Evolutionary conservation across 2,797 vertebrate species (phyloP), one percentile per base, ranked within the genome.

Genomic region (Neosilurus hyrtlii): DNA sequence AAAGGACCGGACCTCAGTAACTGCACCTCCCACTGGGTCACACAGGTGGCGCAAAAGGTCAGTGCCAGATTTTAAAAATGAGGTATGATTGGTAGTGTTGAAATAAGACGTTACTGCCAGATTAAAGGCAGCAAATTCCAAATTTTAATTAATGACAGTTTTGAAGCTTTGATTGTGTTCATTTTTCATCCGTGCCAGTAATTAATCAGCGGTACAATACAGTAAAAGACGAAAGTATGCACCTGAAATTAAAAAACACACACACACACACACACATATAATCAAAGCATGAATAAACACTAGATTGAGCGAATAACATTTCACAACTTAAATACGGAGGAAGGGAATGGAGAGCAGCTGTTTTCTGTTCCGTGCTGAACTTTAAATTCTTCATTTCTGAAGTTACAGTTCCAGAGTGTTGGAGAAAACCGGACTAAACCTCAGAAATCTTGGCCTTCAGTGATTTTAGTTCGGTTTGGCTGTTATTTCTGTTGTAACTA

Each of bases 11-110:
- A 98, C 94, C 96, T 99, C 89, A 99, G 97, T 94, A 99, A 99
- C 94, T 99, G 97, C 90, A 99, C 97, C 80, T 98, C 97, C 88
- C 97, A 99, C 92, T 99, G 97, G 97, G 97, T 99, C 89, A 96
- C 96, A 91, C 97, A 98, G 91, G 95, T 99, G 93, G 97, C 97
- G 87, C 97, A 97, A 93, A 99, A 99, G 97, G 97, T 99, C 93
- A 91, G 93, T 65, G 35, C 11, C 0, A 15, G 4, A 71, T n/a
- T 8, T 0, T 16, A 14, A 26, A 57, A 75, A 14, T 16, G 24
- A 54, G 15, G 1, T 4, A 26, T 16, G 65, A 37, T 20, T 67
- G 65, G 6, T 1, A 18, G 37, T 37, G 20, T 68, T 37, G 20
- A 20, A 22, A 22, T 16, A 18, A 9, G 30, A 30, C 12, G 8